These are phyloP conservation scores for Lamprotornis superbus DNA, from an alignment of 2,113 vertebrate genomes.

Conservation along the genomic window DNA sequence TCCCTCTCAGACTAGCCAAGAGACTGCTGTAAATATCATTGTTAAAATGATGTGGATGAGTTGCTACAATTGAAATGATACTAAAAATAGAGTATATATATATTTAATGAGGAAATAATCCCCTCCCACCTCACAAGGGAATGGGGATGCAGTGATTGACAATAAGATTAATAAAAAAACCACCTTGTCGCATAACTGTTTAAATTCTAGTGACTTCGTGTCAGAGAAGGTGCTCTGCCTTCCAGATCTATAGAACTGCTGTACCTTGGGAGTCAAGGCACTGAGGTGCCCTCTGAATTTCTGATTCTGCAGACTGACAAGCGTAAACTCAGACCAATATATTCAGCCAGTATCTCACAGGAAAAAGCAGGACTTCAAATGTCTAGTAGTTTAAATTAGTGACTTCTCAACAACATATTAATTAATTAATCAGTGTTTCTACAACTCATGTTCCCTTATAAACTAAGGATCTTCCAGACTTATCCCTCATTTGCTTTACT, in stretches of 20 bases:
- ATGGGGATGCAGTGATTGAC: not conserved
- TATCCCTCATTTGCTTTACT: not conserved
- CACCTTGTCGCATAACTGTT: not conserved
- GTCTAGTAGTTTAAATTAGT: not conserved
- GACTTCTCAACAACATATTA: not conserved
- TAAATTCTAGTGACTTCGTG: not conserved
- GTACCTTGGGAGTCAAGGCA: not conserved
- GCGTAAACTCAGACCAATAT: not conserved
- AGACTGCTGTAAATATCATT: not conserved
- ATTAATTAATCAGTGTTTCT: not conserved
- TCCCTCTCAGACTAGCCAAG: not conserved
- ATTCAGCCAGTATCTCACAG: not conserved
- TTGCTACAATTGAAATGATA: not conserved
- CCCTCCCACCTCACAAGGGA: not conserved
- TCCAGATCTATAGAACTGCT: not conserved
- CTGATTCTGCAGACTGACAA: not conserved
- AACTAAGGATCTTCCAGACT: not conserved
- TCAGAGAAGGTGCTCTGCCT: not conserved
- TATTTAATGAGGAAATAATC: not conserved
- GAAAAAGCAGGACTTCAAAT: not conserved
- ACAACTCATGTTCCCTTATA: not conserved
- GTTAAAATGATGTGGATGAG: not conserved
- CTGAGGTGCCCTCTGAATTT: not conserved
- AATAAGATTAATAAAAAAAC: not conserved
- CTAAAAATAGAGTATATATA: not conserved